Conservation (phyloP, 92 coral and sea anemone species). For the Zoanthus sociatus region DNA sequence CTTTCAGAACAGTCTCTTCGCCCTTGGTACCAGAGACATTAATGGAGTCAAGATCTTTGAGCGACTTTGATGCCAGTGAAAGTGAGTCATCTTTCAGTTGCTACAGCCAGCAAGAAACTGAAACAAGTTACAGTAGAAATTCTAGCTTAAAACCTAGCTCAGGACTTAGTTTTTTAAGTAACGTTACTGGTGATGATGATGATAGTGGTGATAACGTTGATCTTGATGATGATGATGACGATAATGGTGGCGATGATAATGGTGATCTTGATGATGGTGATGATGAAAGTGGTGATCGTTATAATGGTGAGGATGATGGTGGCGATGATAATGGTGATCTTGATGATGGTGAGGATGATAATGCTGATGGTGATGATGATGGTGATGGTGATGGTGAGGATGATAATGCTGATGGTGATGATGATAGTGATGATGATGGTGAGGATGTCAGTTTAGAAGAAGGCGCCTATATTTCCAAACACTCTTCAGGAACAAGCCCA, state of each 20-base stretch:
- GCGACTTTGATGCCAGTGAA: constrained; percentile 1
- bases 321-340: background rate
- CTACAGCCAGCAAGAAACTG: constrained; percentile 13
- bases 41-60: background rate
- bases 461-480: background rate
- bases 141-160: constrained; percentile 2
- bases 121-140: constrained; percentile 10
- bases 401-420: background rate
- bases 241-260: background rate
- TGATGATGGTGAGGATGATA: no score
- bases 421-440: background rate
- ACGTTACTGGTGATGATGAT: background rate
- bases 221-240: background rate
- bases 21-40: background rate
- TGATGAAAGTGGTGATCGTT: background rate
- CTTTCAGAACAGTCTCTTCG: constrained; percentile 22
- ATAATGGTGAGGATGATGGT: background rate
- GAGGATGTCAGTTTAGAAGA: background rate
- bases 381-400: background rate
- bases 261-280: background rate
- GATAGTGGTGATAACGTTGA: background rate
- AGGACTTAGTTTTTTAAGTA: constrained; percentile 5
- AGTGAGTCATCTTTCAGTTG: constrained; percentile 18
- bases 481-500: background rate
- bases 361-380: no score